phyloP scores from a whole-genome alignment of 2,888 invertebrate species.

The Dusona sp. region DNA sequence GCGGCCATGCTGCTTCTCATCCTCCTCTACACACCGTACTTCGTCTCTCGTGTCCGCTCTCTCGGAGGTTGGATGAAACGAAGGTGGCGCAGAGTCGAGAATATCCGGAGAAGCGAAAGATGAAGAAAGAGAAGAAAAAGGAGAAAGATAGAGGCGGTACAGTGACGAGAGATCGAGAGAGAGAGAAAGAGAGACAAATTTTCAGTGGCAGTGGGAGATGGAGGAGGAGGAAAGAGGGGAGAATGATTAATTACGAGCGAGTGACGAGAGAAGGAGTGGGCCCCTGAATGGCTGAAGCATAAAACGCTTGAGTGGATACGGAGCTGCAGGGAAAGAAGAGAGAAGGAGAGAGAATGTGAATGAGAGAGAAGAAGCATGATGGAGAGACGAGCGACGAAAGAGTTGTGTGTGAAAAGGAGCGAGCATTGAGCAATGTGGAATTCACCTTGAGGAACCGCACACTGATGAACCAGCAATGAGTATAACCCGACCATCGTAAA shows the following conservation, averaged over 20 bases:
- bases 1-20: conserved; percentile 76
- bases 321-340: conserved; percentile 57
- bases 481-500: conserved; percentile 21
- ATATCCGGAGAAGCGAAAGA: conserved; percentile 24
- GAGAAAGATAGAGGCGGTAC: conserved; percentile 33
- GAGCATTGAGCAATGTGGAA: conserved; percentile 71
- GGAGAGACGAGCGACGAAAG: conserved; percentile 66
- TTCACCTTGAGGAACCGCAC: conserved; percentile 71
- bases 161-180: conserved; percentile 49
- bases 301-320: conserved; percentile 64
- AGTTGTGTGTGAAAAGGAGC: conserved; percentile 69
- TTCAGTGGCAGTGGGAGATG: conserved; percentile 61
- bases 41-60: conserved; percentile 39
- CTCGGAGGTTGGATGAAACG: conserved; percentile 41
- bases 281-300: conserved; percentile 72
- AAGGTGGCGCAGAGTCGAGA: conserved; percentile 19
- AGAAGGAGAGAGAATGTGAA: conserved; percentile 33
- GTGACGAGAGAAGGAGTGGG: conserved; percentile 79
- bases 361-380: conserved; percentile 40
- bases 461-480: conserved; percentile 70
- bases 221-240: conserved; percentile 73
- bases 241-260: conserved; percentile 84
- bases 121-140: conserved; percentile 33
- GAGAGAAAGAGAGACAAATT: conserved; percentile 58
- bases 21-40: conserved; percentile 47